Evolutionary conservation across 2,797 vertebrate genomes (phyloP), one percentile per base, ranked within the genome.

Genomic region (Lithobates pipiens): DNA sequence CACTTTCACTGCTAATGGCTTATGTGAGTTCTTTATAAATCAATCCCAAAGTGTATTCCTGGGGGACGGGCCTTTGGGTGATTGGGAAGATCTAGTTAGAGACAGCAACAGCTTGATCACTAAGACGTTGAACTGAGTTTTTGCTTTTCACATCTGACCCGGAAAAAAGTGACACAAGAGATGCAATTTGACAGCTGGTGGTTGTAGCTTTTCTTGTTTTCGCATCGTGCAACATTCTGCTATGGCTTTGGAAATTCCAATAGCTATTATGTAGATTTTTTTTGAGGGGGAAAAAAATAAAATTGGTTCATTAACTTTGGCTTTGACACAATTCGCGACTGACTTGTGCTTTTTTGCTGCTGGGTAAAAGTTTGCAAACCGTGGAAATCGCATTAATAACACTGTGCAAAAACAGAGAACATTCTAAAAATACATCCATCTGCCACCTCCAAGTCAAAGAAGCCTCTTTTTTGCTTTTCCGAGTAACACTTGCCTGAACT

Each of bases 321-420:
- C 76, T 39, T 23, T 70, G 42, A 70, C 67, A 61, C 54, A 10
- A 65, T 32, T 23, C 16, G 16, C 16, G 34, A 23, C 44, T n/a
- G 46, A 70, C n/a, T 70, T 54, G 44, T 39, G 44, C 1, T 13
- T 36, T 29, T 80, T 80, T 80, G 78, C 78, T 80, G 46, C 78
- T 57, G 67, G 68, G 67, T 50, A n/a, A 70, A 80, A 23, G 50
- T 80, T 71, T 80, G 78, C 42, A n/a, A 27, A 70, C 32, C 67
- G 32, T 7, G 21, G 68, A 80, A 80, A 80, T 71, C 34, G 29
- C 67, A 80, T 80, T 54, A 70, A 54, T 80, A 80, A 80, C 68
- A 80, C 69, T 80, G 70, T 70, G 44, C 70, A 54, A 54, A 80
- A 80, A 71, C 78, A 80, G 67, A 80, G 68, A 71, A 68, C 50